These are phyloP conservation scores for Parochlus steinenii DNA, from an alignment of 2,888 invertebrate species.

Conservation along the genomic window DNA sequence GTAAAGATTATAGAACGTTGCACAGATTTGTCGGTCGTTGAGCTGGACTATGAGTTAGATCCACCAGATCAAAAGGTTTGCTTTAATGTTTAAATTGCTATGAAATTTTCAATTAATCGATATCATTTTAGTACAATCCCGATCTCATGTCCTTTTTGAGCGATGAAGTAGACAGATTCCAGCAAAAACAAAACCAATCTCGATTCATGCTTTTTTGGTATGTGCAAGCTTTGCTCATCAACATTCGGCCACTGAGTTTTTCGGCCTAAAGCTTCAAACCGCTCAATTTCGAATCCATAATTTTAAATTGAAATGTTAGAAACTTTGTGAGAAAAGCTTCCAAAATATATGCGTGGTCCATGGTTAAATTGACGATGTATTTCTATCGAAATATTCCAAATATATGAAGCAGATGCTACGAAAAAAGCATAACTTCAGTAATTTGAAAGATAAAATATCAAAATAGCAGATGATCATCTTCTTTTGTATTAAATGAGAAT, in stretches of 20 bases:
- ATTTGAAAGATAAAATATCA: too few relatives aligned
- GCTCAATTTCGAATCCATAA: too few relatives aligned
- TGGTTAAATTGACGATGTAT: too few relatives aligned
- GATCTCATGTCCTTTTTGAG: slow-evolving; percentile 7
- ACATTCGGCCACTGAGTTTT: slow-evolving; percentile 9
- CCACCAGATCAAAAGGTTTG: slow-evolving; percentile 8
- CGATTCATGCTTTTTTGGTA: slow-evolving; percentile 6
- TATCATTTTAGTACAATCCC: slow-evolving; percentile 7
- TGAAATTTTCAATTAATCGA: neutral
- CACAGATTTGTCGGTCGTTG: too few relatives aligned
- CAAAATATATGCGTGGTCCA: too few relatives aligned
- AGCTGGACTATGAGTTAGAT: slow-evolving; percentile 1
- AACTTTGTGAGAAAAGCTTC: neutral
- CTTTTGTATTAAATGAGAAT: too few relatives aligned
- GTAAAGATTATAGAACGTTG: too few relatives aligned
- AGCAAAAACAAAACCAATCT: slow-evolving; percentile 1
- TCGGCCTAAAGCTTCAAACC: neutral
- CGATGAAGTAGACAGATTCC: slow-evolving; percentile 5
- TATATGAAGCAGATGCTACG: too few relatives aligned
- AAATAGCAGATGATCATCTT: too few relatives aligned
- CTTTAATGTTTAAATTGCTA: too few relatives aligned
- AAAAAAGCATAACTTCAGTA: too few relatives aligned
- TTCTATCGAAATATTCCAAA: too few relatives aligned
- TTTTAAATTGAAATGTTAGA: neutral
- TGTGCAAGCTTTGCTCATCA: slow-evolving; percentile 5